Evolutionary conservation across 2,113 vertebrate species (phyloP).

Genomic region (Takifugu flavidus): DNA sequence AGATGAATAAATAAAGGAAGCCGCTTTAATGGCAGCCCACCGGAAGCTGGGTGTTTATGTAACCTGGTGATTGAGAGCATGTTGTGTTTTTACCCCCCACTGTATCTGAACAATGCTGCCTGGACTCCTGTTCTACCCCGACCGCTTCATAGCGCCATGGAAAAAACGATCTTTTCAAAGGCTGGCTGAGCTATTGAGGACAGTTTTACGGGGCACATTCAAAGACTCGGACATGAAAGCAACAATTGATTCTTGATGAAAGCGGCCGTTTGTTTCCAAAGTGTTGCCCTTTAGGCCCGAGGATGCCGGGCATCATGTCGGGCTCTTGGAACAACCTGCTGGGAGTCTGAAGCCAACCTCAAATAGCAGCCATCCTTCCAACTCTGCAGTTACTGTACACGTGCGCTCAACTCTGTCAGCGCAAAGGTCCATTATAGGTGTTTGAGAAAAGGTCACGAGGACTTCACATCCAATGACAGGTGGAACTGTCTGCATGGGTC

Average conservation of each 20-base stretch:
- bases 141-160: neutral
- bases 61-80: conserved; percentile 33
- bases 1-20: conserved; percentile 42
- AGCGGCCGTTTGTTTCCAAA: conserved; percentile 25
- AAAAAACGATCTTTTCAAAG: conserved; percentile 17
- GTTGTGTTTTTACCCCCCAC: neutral
- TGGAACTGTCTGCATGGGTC: no score
- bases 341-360: conserved; percentile 23
- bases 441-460: no score
- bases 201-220: conserved; percentile 26
- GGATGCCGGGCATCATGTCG: conserved; percentile 13
- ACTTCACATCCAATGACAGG: neutral
- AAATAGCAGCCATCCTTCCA: conserved; percentile 10
- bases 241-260: conserved; percentile 49
- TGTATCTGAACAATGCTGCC: neutral
- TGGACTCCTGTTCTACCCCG: neutral
- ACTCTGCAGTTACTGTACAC: neutral
- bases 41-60: conserved; percentile 50
- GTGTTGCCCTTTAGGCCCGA: conserved; percentile 46
- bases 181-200: conserved; percentile 20
- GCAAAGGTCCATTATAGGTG: neutral
- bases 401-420: neutral
- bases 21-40: conserved; percentile 19
- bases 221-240: conserved; percentile 43
- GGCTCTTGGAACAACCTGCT: conserved; percentile 16